Evolutionary conservation across 2,888 invertebrate genomes (phyloP).

Genomic region (Nomada hirtipes): DNA sequence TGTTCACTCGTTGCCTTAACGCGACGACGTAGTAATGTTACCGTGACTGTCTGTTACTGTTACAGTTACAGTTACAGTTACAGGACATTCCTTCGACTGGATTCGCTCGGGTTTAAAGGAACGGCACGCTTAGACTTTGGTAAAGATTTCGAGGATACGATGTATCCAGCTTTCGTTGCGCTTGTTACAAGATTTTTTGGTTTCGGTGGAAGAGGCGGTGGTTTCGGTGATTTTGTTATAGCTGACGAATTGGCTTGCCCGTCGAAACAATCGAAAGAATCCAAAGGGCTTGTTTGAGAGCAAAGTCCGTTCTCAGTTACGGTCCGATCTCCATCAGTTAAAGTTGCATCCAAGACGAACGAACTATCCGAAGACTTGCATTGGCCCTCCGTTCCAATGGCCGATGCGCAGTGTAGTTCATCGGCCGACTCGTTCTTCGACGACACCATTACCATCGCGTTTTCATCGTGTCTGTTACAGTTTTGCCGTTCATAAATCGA

Average conservation of each 20-base stretch:
- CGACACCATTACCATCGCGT: slow-evolving; percentile 7
- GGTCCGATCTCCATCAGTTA: slow-evolving; percentile 80
- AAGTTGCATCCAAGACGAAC: slow-evolving; percentile 76
- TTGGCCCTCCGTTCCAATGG: slow-evolving; percentile 54
- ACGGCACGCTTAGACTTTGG: slow-evolving; percentile 74
- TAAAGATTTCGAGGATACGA: slow-evolving; percentile 76
- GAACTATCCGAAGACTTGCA: slow-evolving; percentile 76
- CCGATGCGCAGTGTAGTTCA: slow-evolving; percentile 49
- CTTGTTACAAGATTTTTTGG: slow-evolving; percentile 89
- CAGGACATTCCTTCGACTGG: slow-evolving; percentile 73
- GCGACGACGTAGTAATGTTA: neutral
- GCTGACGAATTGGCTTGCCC: slow-evolving; percentile 64
- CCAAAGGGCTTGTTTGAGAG: slow-evolving; percentile 53
- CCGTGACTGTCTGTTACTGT: neutral
- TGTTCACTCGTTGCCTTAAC: neutral
- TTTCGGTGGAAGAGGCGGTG: slow-evolving; percentile 91
- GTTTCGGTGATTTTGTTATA: slow-evolving; percentile 83
- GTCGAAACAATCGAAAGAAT: slow-evolving; percentile 52
- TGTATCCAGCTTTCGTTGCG: slow-evolving; percentile 76
- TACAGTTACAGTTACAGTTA: slow-evolving; percentile 58
- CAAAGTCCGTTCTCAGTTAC: slow-evolving; percentile 78
- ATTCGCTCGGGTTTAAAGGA: slow-evolving; percentile 70
- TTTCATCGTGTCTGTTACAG: slow-evolving; percentile 46
- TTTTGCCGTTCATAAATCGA: slow-evolving; percentile 73
- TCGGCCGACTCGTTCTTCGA: slow-evolving; percentile 62